phyloP scores from a whole-genome alignment of 2,113 vertebrate genomes.

The Brachyistius frenatus region DNA sequence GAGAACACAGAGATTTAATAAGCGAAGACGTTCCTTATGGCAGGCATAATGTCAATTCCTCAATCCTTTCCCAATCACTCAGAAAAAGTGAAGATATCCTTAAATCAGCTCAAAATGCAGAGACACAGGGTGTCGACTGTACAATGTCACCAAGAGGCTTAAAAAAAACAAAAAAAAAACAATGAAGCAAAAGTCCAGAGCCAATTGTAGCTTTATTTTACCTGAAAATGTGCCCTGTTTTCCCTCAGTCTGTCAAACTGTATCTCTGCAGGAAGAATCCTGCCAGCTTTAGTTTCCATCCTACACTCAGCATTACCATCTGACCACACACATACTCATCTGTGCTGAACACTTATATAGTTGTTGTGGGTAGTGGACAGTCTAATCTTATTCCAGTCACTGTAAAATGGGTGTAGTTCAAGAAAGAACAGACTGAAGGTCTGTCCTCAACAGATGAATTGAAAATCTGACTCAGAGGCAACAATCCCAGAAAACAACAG shows the following conservation, averaged over 20 bases:
- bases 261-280: background rate
- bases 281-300: slow-evolving; percentile 38
- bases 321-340: slow-evolving; percentile 23
- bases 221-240: slow-evolving; percentile 27
- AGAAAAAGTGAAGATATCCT: background rate
- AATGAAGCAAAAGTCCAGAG: background rate
- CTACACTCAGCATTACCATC: slow-evolving; percentile 15
- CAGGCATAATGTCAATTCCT: background rate
- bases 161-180: no score
- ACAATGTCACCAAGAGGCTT: slow-evolving; percentile 12
- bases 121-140: background rate
- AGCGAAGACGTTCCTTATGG: background rate
- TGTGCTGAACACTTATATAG: slow-evolving; percentile 30
- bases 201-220: slow-evolving; percentile 33
- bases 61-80: slow-evolving; percentile 6
- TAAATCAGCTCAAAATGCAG: slow-evolving; percentile 1
- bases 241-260: slow-evolving; percentile 16
- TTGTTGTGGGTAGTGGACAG: slow-evolving; percentile 3
- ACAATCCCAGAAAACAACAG: slow-evolving; percentile 22
- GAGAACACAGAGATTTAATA: no score
- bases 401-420: slow-evolving; percentile 24
- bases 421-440: slow-evolving; percentile 21
- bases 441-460: slow-evolving; percentile 16
- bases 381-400: slow-evolving; percentile 26
- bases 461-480: slow-evolving; percentile 4